These are phyloP conservation scores for Phortica okadai DNA, from an alignment of 2,888 invertebrate species.

Conservation along the genomic window DNA sequence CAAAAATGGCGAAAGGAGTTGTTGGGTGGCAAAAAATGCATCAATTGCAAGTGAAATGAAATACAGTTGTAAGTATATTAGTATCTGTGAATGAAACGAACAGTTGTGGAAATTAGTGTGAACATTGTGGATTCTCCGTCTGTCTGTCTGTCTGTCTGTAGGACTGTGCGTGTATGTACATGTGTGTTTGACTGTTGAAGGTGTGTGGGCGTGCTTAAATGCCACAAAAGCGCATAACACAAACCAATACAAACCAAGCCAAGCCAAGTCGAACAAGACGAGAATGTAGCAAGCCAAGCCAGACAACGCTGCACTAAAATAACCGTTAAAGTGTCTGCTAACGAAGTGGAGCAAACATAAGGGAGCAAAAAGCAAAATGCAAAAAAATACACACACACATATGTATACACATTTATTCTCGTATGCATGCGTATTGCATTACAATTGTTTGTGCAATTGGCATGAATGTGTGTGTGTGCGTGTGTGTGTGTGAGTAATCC, in stretches of 20 bases:
- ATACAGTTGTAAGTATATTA: conserved; percentile 60
- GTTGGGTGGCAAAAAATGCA: too few relatives aligned
- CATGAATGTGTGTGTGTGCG: too few relatives aligned
- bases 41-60: conserved; percentile 41
- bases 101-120: conserved; percentile 63
- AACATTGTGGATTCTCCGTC: conserved; percentile 52
- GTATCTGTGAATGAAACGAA: conserved; percentile 42
- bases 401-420: neutral
- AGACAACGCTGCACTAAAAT: conserved; percentile 55
- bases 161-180: conserved; percentile 9
- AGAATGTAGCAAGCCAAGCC: conserved; percentile 29
- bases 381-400: conserved; percentile 40
- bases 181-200: conserved; percentile 2
- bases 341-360: conserved; percentile 58
- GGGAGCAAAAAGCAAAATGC: neutral
- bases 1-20: too few relatives aligned
- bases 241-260: conserved; percentile 45
- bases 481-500: conserved; percentile 64
- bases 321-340: conserved; percentile 71
- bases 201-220: conserved; percentile 26
- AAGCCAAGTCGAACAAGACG: conserved; percentile 7
- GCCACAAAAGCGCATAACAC: conserved; percentile 39
- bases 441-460: conserved; percentile 41
- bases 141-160: conserved; percentile 2
- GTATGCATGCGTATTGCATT: conserved; percentile 62